These are phyloP conservation scores for Aquatica leii DNA, from an alignment of 2,888 invertebrate species.

Conservation along the genomic window DNA sequence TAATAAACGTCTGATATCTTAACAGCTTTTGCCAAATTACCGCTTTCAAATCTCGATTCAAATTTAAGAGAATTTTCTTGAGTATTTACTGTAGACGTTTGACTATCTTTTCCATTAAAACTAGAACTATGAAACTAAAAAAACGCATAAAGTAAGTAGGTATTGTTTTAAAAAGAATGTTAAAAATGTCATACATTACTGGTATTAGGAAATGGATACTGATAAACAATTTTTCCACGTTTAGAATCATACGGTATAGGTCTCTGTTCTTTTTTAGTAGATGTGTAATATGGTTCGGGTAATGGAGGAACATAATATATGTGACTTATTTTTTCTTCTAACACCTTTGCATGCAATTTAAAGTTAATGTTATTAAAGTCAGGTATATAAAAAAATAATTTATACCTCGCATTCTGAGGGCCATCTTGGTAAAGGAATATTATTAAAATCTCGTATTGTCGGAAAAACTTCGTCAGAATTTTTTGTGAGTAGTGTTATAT, in stretches of 20 bases:
- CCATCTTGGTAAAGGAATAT: conserved; percentile 82
- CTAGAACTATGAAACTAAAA: conserved; percentile 84
- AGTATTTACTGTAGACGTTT: conserved; percentile 70
- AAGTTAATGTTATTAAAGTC: conserved; percentile 26
- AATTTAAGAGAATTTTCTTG: conserved; percentile 75
- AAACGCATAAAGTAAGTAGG: not conserved
- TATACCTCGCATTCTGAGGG: conserved; percentile 87
- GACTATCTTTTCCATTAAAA: conserved; percentile 77
- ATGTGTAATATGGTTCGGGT: conserved; percentile 83
- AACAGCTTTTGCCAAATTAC: conserved; percentile 89
- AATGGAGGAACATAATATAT: conserved; percentile 74
- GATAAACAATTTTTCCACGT: conserved; percentile 82
- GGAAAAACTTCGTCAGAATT: conserved; percentile 75
- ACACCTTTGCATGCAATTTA: too few species aligned
- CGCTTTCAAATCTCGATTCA: conserved; percentile 94
- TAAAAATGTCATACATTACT: conserved; percentile 87
- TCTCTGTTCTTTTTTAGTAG: conserved; percentile 79
- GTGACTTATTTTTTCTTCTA: conserved; percentile 83
- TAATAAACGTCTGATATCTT: conserved; percentile 90
- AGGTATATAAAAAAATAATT: not conserved
- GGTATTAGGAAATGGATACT: conserved; percentile 89
- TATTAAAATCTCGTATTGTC: conserved; percentile 50
- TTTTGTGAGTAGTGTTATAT: conserved; percentile 72
- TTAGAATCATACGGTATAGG: conserved; percentile 91
- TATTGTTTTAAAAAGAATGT: conserved; percentile 61